phyloP scores from a whole-genome alignment of 1,140 invertebrate genomes.

The Leptoteleia sp. region DNA sequence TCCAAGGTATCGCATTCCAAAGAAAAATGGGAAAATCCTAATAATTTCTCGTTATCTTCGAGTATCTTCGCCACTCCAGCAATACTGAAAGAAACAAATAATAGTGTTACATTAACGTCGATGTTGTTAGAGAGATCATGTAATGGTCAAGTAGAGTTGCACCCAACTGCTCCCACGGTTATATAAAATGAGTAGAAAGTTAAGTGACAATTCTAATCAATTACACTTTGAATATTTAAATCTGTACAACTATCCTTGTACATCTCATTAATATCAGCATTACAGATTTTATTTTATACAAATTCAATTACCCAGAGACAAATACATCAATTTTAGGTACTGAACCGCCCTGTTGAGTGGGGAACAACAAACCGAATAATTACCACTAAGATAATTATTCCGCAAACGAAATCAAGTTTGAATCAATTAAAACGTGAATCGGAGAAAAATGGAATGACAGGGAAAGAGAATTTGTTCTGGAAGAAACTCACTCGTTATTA shows the following conservation, averaged over 20 bases:
- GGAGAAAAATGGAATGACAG: conserved; percentile 12
- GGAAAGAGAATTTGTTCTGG: conserved; percentile 17
- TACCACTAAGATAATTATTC: too few relatives aligned
- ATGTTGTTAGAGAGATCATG: conserved; percentile 4
- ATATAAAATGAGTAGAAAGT: neutral
- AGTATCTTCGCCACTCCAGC: conserved; percentile 76
- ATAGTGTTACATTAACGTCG: conserved; percentile 7
- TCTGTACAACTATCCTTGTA: too few relatives aligned
- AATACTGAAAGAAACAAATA: conserved; percentile 76
- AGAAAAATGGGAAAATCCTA: conserved; percentile 79
- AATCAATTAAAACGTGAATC: too few relatives aligned
- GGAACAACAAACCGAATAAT: too few relatives aligned
- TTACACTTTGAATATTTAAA: too few relatives aligned
- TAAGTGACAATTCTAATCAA: too few relatives aligned
- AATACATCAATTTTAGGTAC: too few relatives aligned
- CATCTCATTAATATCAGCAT: too few relatives aligned
- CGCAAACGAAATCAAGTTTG: too few relatives aligned
- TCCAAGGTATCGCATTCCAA: conserved; percentile 83
- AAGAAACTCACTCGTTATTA: conserved; percentile 81
- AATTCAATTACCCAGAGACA: too few relatives aligned
- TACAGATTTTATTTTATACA: too few relatives aligned
- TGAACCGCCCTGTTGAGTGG: too few relatives aligned
- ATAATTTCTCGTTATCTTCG: conserved; percentile 75
- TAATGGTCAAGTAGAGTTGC: conserved; percentile 26
- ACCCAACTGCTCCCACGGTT: neutral